Evolutionary conservation across 2,113 vertebrate species (phyloP).

Genomic region (Rhinogobius similis): DNA sequence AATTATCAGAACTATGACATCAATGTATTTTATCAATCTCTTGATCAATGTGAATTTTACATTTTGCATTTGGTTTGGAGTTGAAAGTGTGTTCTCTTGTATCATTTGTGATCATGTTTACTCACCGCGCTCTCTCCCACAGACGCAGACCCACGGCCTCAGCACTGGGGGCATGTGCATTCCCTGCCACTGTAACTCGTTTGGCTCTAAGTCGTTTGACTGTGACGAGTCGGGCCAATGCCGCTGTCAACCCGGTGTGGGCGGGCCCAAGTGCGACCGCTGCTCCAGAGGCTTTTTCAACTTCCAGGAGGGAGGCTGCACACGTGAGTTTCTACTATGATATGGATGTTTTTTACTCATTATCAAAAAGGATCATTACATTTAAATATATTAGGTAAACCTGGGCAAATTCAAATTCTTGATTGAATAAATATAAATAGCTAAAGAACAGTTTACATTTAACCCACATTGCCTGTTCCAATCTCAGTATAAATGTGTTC

Average conservation of each 20-base stretch:
- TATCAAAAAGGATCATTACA: too few relatives aligned
- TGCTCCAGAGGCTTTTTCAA: conserved; percentile 89
- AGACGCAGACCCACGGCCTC: conserved; percentile 86
- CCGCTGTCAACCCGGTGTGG: conserved; percentile 93
- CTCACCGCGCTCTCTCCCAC: conserved; percentile 20
- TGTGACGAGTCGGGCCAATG: conserved; percentile 90
- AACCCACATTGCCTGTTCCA: too few relatives aligned
- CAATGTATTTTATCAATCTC: too few relatives aligned
- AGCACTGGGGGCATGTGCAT: conserved; percentile 81
- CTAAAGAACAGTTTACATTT: too few relatives aligned
- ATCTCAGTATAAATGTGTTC: too few relatives aligned
- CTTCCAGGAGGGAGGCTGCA: conserved; percentile 97
- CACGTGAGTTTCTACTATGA: conserved; percentile 75
- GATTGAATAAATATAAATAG: too few relatives aligned
- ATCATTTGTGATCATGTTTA: background rate
- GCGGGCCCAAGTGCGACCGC: conserved; percentile 90
- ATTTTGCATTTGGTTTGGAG: background rate
- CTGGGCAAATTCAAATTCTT: too few relatives aligned
- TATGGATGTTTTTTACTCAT: background rate
- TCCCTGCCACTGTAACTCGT: conserved; percentile 96
- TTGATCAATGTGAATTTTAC: too few relatives aligned
- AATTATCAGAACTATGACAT: too few relatives aligned
- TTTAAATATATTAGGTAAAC: too few relatives aligned
- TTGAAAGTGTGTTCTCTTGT: background rate
- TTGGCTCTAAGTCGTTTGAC: conserved; percentile 96